Conservation (phyloP, 2,797 vertebrate genomes). For the Benthosema pterotum region DNA sequence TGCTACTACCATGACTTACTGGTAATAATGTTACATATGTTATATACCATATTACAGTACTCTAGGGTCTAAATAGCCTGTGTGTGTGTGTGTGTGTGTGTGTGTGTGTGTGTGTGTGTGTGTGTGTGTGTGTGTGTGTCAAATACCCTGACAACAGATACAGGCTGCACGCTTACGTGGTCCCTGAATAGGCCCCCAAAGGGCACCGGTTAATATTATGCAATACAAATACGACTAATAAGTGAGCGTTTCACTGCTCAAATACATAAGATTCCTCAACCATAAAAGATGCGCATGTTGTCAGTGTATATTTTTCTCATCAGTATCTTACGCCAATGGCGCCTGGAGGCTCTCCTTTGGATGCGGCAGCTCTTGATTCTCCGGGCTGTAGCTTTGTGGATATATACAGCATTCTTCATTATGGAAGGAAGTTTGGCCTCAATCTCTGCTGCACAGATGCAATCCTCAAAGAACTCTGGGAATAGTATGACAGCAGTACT, state of each 20-base stretch:
- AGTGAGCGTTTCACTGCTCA: neutral
- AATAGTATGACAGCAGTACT: neutral
- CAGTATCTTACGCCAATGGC: slow-evolving; percentile 78
- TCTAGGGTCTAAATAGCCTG: no score
- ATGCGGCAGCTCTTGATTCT: slow-evolving; percentile 96
- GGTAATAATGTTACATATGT: no score
- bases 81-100: no score
- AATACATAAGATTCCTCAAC: neutral
- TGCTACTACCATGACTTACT: no score
- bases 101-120: no score
- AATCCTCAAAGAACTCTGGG: slow-evolving; percentile 95
- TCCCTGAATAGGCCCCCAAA: no score
- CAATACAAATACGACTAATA: neutral
- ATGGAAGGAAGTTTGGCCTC: slow-evolving; percentile 96
- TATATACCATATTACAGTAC: no score
- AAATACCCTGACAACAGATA: no score
- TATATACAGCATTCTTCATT: slow-evolving; percentile 97
- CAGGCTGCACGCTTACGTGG: no score
- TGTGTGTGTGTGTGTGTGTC: no score
- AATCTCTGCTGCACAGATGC: slow-evolving; percentile 93
- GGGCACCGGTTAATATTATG: no score
- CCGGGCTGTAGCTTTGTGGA: slow-evolving; percentile 93
- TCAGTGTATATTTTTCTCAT: neutral
- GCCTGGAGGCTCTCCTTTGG: slow-evolving; percentile 86
- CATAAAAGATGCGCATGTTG: slow-evolving; percentile 7